Percentiles rank a stretch among this genome's conserved stretches.
Conservation (phyloP, 2,113 vertebrate genomes). For the Sus scrofa region DNA sequence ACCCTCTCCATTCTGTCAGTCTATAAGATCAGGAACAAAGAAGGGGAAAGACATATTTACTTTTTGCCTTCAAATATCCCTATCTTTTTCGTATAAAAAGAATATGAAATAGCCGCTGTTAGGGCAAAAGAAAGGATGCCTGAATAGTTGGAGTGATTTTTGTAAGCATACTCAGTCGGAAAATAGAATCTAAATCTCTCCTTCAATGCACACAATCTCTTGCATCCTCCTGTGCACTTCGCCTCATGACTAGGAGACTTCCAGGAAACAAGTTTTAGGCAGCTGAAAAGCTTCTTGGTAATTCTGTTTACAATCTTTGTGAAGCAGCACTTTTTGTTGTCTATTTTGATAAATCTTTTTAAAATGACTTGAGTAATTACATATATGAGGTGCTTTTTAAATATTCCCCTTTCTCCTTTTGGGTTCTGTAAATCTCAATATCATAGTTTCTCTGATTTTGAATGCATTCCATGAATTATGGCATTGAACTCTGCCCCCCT, state of each 20-base stretch:
- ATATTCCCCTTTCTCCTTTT: not conserved
- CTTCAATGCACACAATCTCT: not conserved
- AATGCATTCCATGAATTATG: not conserved
- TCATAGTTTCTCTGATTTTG: not conserved
- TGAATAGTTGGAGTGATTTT: not conserved
- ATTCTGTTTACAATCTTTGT: not conserved
- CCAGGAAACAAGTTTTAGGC: not conserved
- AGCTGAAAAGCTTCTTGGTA: not conserved
- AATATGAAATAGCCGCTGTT: not conserved
- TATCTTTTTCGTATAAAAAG: not conserved
- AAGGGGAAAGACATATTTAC: not conserved
- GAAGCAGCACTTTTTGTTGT: not conserved
- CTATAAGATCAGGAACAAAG: not conserved
- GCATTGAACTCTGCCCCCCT: not conserved
- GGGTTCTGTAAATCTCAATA: not conserved
- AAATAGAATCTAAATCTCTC: not conserved
- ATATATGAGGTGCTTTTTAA: not conserved
- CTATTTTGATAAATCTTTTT: not conserved
- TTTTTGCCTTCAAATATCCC: not conserved
- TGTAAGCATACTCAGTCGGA: not conserved
- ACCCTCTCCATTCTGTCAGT: not conserved
- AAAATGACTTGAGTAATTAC: not conserved
- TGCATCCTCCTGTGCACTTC: not conserved
- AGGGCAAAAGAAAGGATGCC: not conserved
- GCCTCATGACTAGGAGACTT: not conserved